These are phyloP conservation scores for Gambusia yucatana DNA, from an alignment of 2,797 vertebrate genomes.

Conservation along the genomic window DNA sequence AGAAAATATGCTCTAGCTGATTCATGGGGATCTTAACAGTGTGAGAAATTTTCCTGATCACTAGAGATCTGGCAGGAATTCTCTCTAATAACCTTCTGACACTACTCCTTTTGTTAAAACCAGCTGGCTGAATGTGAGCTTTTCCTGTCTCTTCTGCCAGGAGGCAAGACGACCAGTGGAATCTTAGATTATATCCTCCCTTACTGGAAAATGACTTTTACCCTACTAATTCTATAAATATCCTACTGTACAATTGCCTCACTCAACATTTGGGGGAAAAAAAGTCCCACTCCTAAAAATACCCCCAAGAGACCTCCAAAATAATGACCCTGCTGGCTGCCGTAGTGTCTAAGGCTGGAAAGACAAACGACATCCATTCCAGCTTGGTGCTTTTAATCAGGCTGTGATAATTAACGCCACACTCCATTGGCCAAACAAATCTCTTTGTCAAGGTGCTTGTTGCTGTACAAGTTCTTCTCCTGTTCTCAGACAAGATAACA, in stretches of 20 bases:
- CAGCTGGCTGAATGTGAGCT: neutral
- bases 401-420: slow-evolving; percentile 85
- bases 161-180: neutral
- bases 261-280: slow-evolving; percentile 37
- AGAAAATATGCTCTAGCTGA: neutral
- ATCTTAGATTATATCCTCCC: neutral
- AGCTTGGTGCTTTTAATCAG: slow-evolving; percentile 82
- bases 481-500: slow-evolving; percentile 88
- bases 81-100: neutral
- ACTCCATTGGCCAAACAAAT: slow-evolving; percentile 87
- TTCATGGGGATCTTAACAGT: neutral
- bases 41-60: neutral
- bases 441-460: slow-evolving; percentile 87
- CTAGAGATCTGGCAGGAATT: neutral
- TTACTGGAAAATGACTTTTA: slow-evolving; percentile 4
- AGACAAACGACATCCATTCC: slow-evolving; percentile 85
- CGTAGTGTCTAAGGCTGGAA: slow-evolving; percentile 69
- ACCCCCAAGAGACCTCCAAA: slow-evolving; percentile 48
- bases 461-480: slow-evolving; percentile 82
- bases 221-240: neutral
- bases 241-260: neutral
- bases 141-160: neutral
- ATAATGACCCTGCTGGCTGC: slow-evolving; percentile 71
- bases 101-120: neutral
- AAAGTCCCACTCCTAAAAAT: slow-evolving; percentile 49